These are phyloP conservation scores for Pristionchus entomophagus DNA, from an alignment of 2,888 invertebrate genomes.

Conservation along the genomic window DNA sequence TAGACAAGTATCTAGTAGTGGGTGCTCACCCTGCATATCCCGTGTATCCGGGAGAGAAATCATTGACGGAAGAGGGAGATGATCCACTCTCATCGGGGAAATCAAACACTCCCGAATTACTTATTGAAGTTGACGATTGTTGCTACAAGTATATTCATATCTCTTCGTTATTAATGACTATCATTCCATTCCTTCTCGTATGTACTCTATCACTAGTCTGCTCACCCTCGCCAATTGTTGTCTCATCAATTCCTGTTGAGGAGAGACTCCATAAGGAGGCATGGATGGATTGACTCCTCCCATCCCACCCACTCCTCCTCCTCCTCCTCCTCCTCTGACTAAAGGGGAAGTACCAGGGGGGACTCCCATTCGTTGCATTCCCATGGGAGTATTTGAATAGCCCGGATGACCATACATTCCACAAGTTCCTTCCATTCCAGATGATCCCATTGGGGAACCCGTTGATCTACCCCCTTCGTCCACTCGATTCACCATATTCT, in stretches of 20 bases:
- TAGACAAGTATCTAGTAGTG: background rate
- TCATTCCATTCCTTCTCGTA: too few relatives aligned
- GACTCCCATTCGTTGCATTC: background rate
- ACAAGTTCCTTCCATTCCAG: background rate
- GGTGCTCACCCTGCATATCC: background rate
- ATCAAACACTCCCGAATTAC: constrained; percentile 5
- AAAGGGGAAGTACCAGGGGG: background rate
- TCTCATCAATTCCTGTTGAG: background rate
- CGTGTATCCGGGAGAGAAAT: background rate
- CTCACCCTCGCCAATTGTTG: constrained; percentile 13
- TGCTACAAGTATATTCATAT: background rate
- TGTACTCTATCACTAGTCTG: background rate
- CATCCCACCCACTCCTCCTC: background rate
- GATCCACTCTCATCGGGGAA: constrained; percentile 35
- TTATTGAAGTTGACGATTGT: background rate
- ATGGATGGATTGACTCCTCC: constrained; percentile 7
- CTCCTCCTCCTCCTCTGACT: background rate
- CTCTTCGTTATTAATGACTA: background rate
- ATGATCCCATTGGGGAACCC: background rate
- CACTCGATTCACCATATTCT: constrained; percentile 1
- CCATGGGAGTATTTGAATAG: background rate
- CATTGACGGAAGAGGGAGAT: constrained; percentile 8
- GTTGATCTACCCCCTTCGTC: background rate
- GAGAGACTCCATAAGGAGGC: background rate
- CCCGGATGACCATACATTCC: background rate